Evolutionary conservation across 53 echinoderm and acorn worm species (phyloP), one percentile per base, ranked within the genome.

Genomic region (Henricia sp.): DNA sequence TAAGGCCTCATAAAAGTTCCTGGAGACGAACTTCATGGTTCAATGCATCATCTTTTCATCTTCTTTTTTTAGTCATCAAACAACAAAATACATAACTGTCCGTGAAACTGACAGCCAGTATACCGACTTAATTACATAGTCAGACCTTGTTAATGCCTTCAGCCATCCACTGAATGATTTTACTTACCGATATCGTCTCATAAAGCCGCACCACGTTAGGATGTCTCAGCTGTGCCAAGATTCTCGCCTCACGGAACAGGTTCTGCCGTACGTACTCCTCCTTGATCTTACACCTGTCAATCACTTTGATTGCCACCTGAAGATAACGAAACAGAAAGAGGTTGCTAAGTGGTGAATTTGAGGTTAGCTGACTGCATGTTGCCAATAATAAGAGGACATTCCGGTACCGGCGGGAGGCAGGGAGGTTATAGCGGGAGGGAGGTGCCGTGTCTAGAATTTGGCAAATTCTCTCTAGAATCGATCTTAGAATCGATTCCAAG

Each of bases 261-360:
- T 96, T 96, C 26, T 68, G 70, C 72, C 86, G 84, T 60, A 96
- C 92, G 65, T 96, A 96, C 4, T 94, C 90, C 55, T 96, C 94
- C 17, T 68, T 87, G 34, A 96, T 85, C 84, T 94, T 91, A 44
- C 82, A 64, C 42, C 87, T 89, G 77, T 96, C 96, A 30, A 96
- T 94, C 68, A 96, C 92, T 60, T 96, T 96, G 35, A 96, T 71
- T 40, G 96, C 96, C 60, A 96, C 96, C 96, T 96, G 84, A 0
- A 57, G 12, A 21, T 60, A 77, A 73, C 73, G 38, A 73, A 50
- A 53, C 36, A 50, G 37, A 73, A 73, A 50, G 24, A 23, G 10
- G 2, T 19, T 34, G 44, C 53, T 36, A 40, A 27, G 41, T 39
- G 14, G 58, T 57, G 59, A 27, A 58, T 58, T 58, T 76, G 40